Conservation (phyloP, 2,113 vertebrate genomes). For the Clarias batrachus region DNA sequence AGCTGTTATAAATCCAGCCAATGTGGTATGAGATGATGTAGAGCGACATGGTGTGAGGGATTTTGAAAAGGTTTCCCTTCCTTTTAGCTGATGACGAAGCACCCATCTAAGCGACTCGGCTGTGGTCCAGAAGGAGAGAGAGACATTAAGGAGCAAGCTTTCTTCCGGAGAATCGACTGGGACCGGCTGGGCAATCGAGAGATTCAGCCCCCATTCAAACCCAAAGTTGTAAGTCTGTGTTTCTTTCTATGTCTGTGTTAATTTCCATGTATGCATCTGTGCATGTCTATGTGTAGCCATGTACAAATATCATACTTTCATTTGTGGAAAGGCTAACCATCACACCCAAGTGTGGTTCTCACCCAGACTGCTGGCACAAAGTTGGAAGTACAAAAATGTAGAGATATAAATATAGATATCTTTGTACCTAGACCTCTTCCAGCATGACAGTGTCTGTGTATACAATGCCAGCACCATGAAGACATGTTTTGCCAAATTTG, state of each 20-base stretch:
- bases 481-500: background rate
- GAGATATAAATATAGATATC: background rate
- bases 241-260: background rate
- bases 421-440: background rate
- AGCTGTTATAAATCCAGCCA: background rate
- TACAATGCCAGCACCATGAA: background rate
- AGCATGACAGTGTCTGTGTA: background rate
- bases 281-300: background rate
- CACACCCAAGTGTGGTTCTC: background rate
- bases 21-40: background rate
- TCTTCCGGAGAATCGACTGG: slow-evolving; percentile 98
- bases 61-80: background rate
- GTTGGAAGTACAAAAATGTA: background rate
- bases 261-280: background rate
- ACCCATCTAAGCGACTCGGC: slow-evolving; percentile 92
- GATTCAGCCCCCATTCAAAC: slow-evolving; percentile 96
- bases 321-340: background rate
- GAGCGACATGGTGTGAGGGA: background rate
- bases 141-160: slow-evolving; percentile 91
- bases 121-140: slow-evolving; percentile 88
- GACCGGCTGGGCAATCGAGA: slow-evolving; percentile 89
- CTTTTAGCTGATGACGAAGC: slow-evolving; percentile 93
- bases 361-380: background rate
- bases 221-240: slow-evolving; percentile 89
- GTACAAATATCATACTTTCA: background rate